Base-by-base conservation (phyloP, 2,888 invertebrate genomes). In the Dioctria linearis region DNA sequence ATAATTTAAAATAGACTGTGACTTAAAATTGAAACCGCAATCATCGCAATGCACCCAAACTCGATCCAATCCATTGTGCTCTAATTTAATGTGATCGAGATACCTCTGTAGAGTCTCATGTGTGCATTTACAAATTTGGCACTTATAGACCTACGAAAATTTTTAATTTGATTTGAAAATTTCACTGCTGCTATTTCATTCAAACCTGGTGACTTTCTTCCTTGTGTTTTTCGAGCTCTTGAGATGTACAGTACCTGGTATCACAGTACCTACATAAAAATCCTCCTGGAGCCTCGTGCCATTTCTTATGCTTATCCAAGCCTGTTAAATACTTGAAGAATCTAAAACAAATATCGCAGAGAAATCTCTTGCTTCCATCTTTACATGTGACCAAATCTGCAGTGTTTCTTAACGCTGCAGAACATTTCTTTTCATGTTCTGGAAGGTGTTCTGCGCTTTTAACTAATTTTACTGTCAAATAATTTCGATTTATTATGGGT, bases 11-110 rank as follows among this genome's bases (percentile, higher is more conserved):
- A 89, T 88, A 76, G 87, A 86, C 82, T 87, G 86, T 0, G 88
- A 88, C 81, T 87, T 88, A 83, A 89, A 90, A 78, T 88, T 88
- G 80, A 87, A 87, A 3, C 89, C 90, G 84, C 90, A 90, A 81
- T 88, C 88, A 65, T 88, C 88, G 82, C 90, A 90, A 66, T 88
- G 87, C 66, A 86, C 86, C 79, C 86, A 85, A 83, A 87, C 87
- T 81, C 88, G 85, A 82, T 89, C 85, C 78, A 88, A 84, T 42
- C 88, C 88, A 25, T 87, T 84, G 83, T 90, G 90, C 39, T 84
- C 83, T n/a, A 84, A 84, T 57, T 87, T 85, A 67, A 90, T 88
- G 80, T 90, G 90, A 0, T 84, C 84, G 5, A 87, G 85, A 80
- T 87, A 87, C 43, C 87, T 88, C n/a, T 86, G 84, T 49, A 87